Conservation (phyloP, 2,797 vertebrate genomes). For the Psittacula echo region DNA sequence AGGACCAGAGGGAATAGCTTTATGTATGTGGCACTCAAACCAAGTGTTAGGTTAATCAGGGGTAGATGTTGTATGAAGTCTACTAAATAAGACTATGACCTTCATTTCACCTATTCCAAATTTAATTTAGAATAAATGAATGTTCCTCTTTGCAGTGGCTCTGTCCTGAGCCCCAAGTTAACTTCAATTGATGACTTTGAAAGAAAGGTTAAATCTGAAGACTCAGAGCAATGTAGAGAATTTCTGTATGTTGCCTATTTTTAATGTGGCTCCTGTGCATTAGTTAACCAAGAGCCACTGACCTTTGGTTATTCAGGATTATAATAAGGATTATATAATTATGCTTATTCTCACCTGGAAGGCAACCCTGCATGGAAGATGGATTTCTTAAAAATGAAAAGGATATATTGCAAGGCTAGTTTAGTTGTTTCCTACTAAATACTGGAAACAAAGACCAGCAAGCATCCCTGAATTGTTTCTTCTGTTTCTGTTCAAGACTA, state of each 20-base stretch:
- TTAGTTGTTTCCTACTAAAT: background rate
- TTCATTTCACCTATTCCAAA: background rate
- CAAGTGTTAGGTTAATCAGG: background rate
- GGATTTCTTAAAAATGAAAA: background rate
- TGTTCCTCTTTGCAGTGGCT: background rate
- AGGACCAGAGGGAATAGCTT: background rate
- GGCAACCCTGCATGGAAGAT: background rate
- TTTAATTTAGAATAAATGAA: background rate
- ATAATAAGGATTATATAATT: background rate
- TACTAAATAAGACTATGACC: background rate
- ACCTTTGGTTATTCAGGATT: background rate
- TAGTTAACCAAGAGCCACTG: background rate
- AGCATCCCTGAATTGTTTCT: background rate
- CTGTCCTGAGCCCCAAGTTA: background rate
- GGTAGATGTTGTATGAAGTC: background rate
- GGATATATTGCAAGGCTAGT: rapidly evolving
- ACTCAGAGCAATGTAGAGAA: background rate
- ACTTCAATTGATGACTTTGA: background rate
- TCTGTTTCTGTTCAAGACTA: background rate
- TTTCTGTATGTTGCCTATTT: background rate
- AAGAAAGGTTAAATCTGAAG: background rate
- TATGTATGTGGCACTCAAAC: background rate
- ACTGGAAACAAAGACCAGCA: background rate
- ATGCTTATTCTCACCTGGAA: background rate
- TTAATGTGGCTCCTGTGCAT: background rate